Conservation (phyloP, 2,113 vertebrate genomes). For the Caranx melampygus region DNA sequence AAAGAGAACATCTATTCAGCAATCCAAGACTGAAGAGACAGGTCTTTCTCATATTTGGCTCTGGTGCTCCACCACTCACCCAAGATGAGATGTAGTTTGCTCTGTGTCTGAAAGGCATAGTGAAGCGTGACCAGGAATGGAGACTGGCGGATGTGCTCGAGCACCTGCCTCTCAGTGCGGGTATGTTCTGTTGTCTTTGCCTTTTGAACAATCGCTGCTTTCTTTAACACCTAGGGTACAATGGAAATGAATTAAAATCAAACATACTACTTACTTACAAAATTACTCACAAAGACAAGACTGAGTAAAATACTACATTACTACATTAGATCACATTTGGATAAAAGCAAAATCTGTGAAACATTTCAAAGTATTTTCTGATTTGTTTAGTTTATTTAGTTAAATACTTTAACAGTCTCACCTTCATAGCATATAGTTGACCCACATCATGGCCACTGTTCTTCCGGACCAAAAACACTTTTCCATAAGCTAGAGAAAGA, state of each 20-base stretch:
- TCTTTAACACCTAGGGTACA: conserved; percentile 87
- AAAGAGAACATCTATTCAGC: conserved; percentile 32
- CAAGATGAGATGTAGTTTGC: conserved; percentile 93
- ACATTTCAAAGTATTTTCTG: not conserved
- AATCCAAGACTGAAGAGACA: conserved; percentile 9
- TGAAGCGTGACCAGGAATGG: conserved; percentile 94
- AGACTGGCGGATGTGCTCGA: conserved; percentile 92
- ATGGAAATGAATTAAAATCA: not conserved
- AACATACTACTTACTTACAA: not conserved
- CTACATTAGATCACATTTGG: not conserved
- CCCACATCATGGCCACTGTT: conserved; percentile 88
- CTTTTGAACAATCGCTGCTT: conserved; percentile 92
- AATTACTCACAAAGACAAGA: not conserved
- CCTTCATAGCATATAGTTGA: conserved; percentile 95
- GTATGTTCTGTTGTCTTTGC: conserved; percentile 93
- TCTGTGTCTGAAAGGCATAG: conserved; percentile 94
- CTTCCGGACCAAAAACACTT: conserved; percentile 94
- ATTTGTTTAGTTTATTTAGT: not conserved
- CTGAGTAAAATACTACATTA: not conserved
- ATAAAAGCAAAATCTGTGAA: conserved; percentile 3
- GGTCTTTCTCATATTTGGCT: not conserved
- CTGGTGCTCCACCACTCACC: conserved; percentile 78
- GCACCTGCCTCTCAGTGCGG: conserved; percentile 90
- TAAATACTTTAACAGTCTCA: conserved; percentile 46
- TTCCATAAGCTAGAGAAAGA: conserved; percentile 89